Base-by-base conservation (phyloP, 2,888 invertebrate species). In the Hermaeophaga mercurialis region DNA sequence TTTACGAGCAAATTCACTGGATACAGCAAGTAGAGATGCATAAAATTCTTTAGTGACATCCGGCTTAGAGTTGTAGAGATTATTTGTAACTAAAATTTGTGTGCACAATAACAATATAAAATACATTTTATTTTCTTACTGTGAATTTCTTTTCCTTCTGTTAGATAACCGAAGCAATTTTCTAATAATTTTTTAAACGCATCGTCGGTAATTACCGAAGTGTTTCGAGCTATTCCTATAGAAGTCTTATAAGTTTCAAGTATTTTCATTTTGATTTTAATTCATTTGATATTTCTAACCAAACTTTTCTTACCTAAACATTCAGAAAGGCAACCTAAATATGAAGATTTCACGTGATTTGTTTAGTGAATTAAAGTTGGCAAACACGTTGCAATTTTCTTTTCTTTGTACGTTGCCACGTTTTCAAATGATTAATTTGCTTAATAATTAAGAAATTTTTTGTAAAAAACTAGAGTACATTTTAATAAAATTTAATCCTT, bases 31-130 rank as follows among this genome's bases (percentile, higher is more conserved):
- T 17, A 77, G 58, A 8, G 68, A 63, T 3, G 75, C 74, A 53
- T 74, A 72, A 4, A 75, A 58, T 61, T 73, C 71, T 59, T 76
- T 76, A 12, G 75, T 66, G 19, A 73, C 45, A 60, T 76, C 75
- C 2, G 74, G 70, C 66, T 77, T 76, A 1, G 75, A 73, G 53
- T 69, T 68, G 47, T 66, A 69, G 7, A 75, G 60, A 14, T 54
- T 63, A 11, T 58, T 66, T 24, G 72, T 61, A 63, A 65, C 75
- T 75, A 54, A 18, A 73, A 55, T 26, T 31, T 36, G 14, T 11
- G 3, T 3, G 26, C 7, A 12, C n/a, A 15, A 19, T 34, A 11
- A 41, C n/a, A 24, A 36, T 19, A 18, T 4, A 22, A 11, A 2
- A 9, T 49, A 19, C 38, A 11, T 34, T 36, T 31, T 46, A 15